Conservation (phyloP, 1,140 invertebrate species). For the Drosophila varians region DNA sequence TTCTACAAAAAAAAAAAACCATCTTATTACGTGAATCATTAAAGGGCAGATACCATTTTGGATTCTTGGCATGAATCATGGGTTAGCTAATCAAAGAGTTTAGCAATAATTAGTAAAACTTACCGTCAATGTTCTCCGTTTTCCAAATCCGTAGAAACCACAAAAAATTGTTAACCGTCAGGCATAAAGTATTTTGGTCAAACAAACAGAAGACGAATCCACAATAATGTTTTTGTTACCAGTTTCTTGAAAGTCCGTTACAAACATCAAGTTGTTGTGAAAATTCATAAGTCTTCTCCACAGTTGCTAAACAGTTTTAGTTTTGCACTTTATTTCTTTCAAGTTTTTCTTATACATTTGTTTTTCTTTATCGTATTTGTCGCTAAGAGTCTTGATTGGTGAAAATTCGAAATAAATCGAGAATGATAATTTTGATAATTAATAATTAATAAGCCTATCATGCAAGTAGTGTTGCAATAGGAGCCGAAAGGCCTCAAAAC, state of each 20-base stretch:
- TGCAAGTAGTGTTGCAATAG: conserved; percentile 11
- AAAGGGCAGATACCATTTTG: conserved; percentile 8
- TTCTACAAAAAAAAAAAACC: too few species aligned
- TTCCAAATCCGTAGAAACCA: conserved; percentile 13
- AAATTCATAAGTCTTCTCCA: conserved; percentile 62
- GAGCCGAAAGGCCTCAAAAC: conserved; percentile 5
- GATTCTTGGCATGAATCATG: conserved; percentile 15
- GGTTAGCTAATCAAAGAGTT: conserved; percentile 22
- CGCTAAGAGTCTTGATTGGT: conserved; percentile 32
- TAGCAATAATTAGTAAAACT: conserved; percentile 43
- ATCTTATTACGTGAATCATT: conserved; percentile 7
- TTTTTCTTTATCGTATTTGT: conserved; percentile 26
- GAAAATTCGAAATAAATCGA: neutral
- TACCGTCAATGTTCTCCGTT: conserved; percentile 18
- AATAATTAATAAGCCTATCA: neutral
- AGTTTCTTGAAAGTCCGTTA: conserved; percentile 64
- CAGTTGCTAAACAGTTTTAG: conserved; percentile 52
- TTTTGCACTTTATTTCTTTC: conserved; percentile 32
- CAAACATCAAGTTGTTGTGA: conserved; percentile 63
- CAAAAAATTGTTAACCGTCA: conserved; percentile 5
- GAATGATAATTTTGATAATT: conserved; percentile 13
- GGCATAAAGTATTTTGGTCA: conserved; percentile 4
- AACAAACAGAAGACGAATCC: conserved; percentile 37
- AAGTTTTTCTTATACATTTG: conserved; percentile 21
- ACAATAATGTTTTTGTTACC: conserved; percentile 45